A percentile compares a stretch with the other conserved stretches of the same genome.
phyloP scores from a whole-genome alignment of 2,797 vertebrate species.

The Myotis pilosus region DNA sequence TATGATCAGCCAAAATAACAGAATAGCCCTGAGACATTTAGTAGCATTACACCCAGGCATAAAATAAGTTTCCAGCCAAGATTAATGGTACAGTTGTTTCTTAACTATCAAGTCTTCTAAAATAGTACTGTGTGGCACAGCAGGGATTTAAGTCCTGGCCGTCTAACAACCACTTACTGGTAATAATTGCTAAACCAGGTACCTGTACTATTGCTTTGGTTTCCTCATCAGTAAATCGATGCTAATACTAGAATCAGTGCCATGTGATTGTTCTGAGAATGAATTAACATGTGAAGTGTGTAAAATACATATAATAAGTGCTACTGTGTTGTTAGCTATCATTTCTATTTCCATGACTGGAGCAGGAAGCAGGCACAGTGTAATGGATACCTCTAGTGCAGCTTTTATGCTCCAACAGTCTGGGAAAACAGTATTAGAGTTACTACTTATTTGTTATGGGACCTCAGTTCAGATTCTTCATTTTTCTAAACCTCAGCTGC shows the following conservation, averaged over 20 bases:
- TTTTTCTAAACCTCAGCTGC: neutral
- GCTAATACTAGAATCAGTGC: neutral
- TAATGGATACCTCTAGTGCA: neutral
- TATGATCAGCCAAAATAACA: neutral
- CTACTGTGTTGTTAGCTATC: neutral
- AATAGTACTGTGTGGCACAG: neutral
- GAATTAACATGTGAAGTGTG: neutral
- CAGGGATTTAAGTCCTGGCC: neutral
- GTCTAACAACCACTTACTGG: neutral
- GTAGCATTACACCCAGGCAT: neutral
- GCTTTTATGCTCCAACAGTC: neutral
- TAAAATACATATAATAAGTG: neutral
- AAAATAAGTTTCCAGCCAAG: neutral
- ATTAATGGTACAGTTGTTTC: neutral
- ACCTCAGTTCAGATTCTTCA: neutral
- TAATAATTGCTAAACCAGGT: neutral
- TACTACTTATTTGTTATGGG: neutral
- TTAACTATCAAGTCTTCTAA: neutral
- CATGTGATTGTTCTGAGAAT: neutral
- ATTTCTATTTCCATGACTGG: neutral
- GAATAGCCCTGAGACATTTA: neutral
- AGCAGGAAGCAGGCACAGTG: neutral
- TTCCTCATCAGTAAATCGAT: neutral
- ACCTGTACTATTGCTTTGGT: neutral
- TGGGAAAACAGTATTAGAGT: neutral